Conservation (phyloP, 2,888 invertebrate genomes). For the Eristalis pertinax region DNA sequence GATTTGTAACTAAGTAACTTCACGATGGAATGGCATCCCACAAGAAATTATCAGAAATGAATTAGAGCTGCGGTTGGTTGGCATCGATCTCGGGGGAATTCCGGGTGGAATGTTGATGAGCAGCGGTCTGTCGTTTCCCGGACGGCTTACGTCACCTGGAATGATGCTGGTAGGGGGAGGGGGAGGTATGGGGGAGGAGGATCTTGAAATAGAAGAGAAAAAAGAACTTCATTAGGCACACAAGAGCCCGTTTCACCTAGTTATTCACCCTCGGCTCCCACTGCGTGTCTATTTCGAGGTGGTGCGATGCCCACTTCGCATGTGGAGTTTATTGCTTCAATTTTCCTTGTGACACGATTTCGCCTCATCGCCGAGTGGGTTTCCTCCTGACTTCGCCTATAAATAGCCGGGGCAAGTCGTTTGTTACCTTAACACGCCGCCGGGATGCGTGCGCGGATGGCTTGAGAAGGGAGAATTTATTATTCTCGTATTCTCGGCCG, state of each 20-base stretch:
- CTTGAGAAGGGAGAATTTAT: slow-evolving; percentile 41
- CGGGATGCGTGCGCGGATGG: slow-evolving; percentile 35
- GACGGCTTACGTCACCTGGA: slow-evolving; percentile 45
- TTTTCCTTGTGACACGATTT: slow-evolving; percentile 62
- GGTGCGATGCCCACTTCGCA: slow-evolving; percentile 47
- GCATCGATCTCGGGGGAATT: not conserved
- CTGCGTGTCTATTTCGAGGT: slow-evolving; percentile 46
- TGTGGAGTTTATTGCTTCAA: slow-evolving; percentile 58
- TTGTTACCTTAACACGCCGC: slow-evolving; percentile 53
- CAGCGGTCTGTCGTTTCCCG: not conserved
- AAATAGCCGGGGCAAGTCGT: slow-evolving; percentile 41
- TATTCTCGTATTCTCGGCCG: slow-evolving; percentile 43
- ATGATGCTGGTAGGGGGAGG: not conserved
- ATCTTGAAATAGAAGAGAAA: slow-evolving; percentile 43
- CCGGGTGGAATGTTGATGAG: not conserved
- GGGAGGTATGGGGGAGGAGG: not conserved
- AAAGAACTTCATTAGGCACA: slow-evolving; percentile 10
- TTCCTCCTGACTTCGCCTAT: slow-evolving; percentile 28
- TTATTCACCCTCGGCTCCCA: slow-evolving; percentile 15
- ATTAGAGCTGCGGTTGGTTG: not conserved
- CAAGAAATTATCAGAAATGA: slow-evolving; percentile 22
- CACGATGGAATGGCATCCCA: slow-evolving; percentile 1
- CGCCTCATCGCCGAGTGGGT: not conserved
- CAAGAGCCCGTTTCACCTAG: slow-evolving; percentile 51
- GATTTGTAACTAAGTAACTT: slow-evolving; percentile 7